Base-by-base conservation (phyloP, 2,888 invertebrate genomes). In the Bugulina stolonifera region DNA sequence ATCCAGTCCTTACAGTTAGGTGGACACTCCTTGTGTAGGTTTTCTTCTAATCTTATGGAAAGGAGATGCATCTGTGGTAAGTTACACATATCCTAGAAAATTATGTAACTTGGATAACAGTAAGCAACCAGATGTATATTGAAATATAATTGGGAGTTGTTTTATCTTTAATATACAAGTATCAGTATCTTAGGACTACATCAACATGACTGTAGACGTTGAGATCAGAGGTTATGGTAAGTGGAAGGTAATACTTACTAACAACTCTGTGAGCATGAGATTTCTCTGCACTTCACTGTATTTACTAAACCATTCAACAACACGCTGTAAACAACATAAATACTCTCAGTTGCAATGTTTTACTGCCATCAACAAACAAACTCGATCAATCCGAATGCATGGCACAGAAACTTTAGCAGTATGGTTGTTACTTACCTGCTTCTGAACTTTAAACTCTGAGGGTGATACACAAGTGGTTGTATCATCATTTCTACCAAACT, bases 1-100 rank as follows among this genome's bases (percentile, higher is more conserved):
- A 86, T 75, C 55, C 83, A 80, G 77, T 86, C 86, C 74, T 83
- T 81, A 75, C 86, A 86, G 77, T 85, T 86, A n/a, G 82, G 81
- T 22, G 84, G 85, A 76, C 86, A 86, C 32, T 82, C 81, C 54
- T 80, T 78, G 74, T 86, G 86, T 25, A 85, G 79, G 69, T 79
- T 80, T 1, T 80, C 77, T 69, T 80, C 82, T 79, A 85, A 79
- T 71, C 80, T 79, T 52, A 84, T 79, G 10, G 85, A 85, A 73
- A 86, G 77, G 73, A 84, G 75, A 75, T 86, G 86, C 52, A 84
- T 78, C 78, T 85, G 85, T n/a, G 84, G 80, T 27, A 81, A 75
- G 32, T 82, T 82, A 79, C 85, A 84, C 69, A 80, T 77, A 64
- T 76, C 77, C 85, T 85, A 76, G 35, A 77, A 76, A 32, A 74